phyloP scores from a whole-genome alignment of 2,113 vertebrate genomes.

The Okapia johnstoni region DNA sequence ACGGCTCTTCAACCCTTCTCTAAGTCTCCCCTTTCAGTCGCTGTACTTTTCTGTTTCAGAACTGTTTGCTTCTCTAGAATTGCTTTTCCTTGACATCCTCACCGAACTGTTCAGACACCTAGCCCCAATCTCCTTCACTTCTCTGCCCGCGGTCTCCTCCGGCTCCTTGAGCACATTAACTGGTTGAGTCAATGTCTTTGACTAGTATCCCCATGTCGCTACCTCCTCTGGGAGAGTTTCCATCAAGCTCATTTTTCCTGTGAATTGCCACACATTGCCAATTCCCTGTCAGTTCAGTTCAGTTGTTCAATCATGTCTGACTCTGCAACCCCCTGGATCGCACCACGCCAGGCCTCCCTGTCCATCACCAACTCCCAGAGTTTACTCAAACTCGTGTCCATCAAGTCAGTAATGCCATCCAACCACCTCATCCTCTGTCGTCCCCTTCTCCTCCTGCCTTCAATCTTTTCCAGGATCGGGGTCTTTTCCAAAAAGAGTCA shows the following conservation, averaged over 20 bases:
- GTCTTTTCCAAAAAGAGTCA: neutral
- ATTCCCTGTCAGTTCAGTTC: neutral
- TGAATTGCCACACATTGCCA: neutral
- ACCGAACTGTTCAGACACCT: neutral
- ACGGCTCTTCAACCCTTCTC: too few species aligned
- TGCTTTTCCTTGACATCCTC: neutral
- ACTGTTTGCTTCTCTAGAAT: neutral
- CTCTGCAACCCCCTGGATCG: neutral
- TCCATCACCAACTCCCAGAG: neutral
- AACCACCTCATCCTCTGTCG: neutral
- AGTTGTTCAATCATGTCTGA: accelerated
- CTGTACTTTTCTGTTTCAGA: neutral
- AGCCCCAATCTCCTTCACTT: neutral
- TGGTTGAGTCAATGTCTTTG: neutral
- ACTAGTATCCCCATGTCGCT: neutral
- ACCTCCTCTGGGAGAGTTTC: neutral
- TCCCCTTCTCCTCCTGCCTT: neutral
- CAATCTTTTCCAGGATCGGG: neutral
- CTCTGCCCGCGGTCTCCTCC: neutral
- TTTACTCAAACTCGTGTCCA: neutral
- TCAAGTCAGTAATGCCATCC: neutral
- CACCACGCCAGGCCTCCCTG: neutral
- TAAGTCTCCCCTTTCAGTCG: neutral
- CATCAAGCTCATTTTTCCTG: neutral
- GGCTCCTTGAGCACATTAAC: neutral